Evolutionary conservation across 1,140 invertebrate genomes (phyloP), one percentile per base, ranked within the genome.

Genomic region (Euwallacea similis): DNA sequence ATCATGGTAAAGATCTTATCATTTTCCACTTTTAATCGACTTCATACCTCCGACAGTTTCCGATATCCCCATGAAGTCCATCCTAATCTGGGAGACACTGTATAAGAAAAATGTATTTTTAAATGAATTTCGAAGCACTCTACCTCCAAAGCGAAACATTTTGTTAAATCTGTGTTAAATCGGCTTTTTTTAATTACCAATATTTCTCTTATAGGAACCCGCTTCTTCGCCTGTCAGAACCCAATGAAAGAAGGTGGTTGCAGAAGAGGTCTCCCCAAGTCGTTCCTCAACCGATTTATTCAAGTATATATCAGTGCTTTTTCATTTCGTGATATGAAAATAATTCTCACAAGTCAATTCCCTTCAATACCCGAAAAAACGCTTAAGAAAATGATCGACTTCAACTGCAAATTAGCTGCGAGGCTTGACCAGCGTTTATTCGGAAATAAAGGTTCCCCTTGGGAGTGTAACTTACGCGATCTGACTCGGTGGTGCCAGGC

Each of bases 141-240:
- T 33, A 33, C 21, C 21, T 1, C 21, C 21, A 33, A 33, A 33
- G 1, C 21, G 4, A 33, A 33, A 33, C 21, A 33, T 2, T 33
- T 33, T 33, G 21, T 33, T 33, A 4, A 33, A 33, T 33, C 1
- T 33, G 21, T 33, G 21, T 2, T 33, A 33, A 33, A 33, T 33
- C 21, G 4, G 21, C 21, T 4, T 33, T 33, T 4, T 33, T 33
- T 42, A n/a, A 9, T 56, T 10, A 61, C 10, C 10, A 9, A 33
- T 43, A 9, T 62, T 43, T 62, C 10, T 44, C 11, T 43, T 73
- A 54, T 42, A 66, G 83, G 86, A 61, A 98, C 96, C 0, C 89
- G 92, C 76, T 88, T 99, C 46, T 99, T 99, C 83, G 98, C 92
- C 9, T 99, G 97, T 81, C 98, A 99, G 84, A 99, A 99, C 87